Conservation (phyloP, 2,888 invertebrate genomes). For the Anodontia alba region DNA sequence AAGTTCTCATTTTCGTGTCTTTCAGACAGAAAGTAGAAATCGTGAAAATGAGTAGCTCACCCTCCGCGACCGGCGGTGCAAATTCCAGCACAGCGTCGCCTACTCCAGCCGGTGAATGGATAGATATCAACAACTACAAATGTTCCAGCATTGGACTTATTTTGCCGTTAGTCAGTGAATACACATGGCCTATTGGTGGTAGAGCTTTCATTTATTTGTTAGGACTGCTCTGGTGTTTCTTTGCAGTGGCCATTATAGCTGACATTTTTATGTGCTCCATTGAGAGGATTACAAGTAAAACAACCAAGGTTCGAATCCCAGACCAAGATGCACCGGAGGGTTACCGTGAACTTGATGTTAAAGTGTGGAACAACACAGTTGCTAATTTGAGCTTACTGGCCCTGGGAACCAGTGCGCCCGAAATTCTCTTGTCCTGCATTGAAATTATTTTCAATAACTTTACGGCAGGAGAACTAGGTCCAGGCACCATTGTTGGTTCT, state of each 20-base stretch:
- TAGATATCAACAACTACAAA: constrained; percentile 84
- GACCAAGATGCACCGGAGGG: constrained; percentile 74
- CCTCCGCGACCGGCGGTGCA: too few species aligned
- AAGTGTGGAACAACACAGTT: constrained; percentile 87
- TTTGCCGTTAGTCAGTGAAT: constrained; percentile 85
- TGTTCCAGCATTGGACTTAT: constrained; percentile 82
- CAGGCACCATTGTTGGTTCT: constrained; percentile 87
- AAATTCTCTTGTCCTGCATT: constrained; percentile 87
- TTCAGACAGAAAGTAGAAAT: not conserved
- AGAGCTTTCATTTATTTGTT: constrained; percentile 86
- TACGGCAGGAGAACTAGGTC: constrained; percentile 86
- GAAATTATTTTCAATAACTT: constrained; percentile 86
- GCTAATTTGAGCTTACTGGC: constrained; percentile 87
- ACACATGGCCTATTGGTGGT: constrained; percentile 85
- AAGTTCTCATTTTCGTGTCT: too few species aligned
- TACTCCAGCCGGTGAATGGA: not conserved
- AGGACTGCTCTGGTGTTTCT: constrained; percentile 87
- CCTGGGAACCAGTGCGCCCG: constrained; percentile 87
- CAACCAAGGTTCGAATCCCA: constrained; percentile 84
- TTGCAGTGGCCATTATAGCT: constrained; percentile 87
- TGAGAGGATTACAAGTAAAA: constrained; percentile 87
- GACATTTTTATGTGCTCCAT: constrained; percentile 88
- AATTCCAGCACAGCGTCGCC: not conserved
- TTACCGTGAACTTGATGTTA: constrained; percentile 85
- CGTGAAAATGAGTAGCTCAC: not conserved